Evolutionary conservation across 1,140 invertebrate genomes (phyloP).

Genomic region (Brachionus plicatilis): DNA sequence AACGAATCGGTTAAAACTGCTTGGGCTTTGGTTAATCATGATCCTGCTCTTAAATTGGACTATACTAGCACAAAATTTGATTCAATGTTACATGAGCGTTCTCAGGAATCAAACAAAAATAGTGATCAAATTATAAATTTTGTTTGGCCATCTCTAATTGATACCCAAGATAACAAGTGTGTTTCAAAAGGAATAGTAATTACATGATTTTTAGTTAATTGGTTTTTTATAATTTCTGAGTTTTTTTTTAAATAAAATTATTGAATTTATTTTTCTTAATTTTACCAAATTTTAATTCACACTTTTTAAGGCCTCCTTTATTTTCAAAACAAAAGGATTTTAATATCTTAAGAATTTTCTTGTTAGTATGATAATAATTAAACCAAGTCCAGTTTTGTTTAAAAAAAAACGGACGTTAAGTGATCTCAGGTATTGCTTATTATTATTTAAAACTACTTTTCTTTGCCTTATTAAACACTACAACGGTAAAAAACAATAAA

Average conservation of each 20-base stretch:
- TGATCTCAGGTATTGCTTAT: too few relatives aligned
- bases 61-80: slow-evolving; percentile 23
- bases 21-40: slow-evolving; percentile 3
- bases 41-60: slow-evolving; percentile 5
- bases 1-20: slow-evolving; percentile 25
- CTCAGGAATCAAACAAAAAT: slow-evolving; percentile 1
- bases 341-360: too few relatives aligned
- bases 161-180: slow-evolving; percentile 23
- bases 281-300: too few relatives aligned
- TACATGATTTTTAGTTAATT: slow-evolving; percentile 9
- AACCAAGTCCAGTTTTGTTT: too few relatives aligned
- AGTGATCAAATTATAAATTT: slow-evolving; percentile 37
- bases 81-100: background rate
- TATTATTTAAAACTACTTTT: too few relatives aligned
- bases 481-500: too few relatives aligned
- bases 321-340: too few relatives aligned
- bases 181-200: slow-evolving; percentile 35
- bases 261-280: background rate
- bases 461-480: too few relatives aligned
- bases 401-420: too few relatives aligned
- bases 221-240: background rate
- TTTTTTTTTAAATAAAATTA: background rate
- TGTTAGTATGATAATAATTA: too few relatives aligned
- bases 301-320: too few relatives aligned
- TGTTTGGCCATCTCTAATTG: slow-evolving; percentile 40